A percentile compares a stretch with the other conserved stretches of the same genome.
Conservation (phyloP, 1,140 invertebrate species). For the Apolygus lucorum region DNA sequence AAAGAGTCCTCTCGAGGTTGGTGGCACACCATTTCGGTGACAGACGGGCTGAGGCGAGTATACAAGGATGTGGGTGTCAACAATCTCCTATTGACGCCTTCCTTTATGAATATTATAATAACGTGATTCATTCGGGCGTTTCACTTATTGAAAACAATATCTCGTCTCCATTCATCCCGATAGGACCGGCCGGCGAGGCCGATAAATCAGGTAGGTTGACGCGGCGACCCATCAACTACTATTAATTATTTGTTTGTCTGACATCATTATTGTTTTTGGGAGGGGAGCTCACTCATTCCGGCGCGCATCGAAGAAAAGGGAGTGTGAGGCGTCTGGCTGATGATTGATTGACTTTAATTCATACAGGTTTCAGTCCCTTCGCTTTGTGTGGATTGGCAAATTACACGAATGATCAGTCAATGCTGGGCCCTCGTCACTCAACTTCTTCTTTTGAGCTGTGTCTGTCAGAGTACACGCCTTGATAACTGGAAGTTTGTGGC, state of each 20-base stretch:
- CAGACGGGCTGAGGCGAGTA: neutral
- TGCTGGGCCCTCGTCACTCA: too few relatives aligned
- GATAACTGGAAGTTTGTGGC: too few relatives aligned
- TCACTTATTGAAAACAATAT: slow-evolving; percentile 29
- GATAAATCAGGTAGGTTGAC: slow-evolving; percentile 22
- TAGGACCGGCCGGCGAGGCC: neutral
- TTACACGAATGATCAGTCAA: neutral
- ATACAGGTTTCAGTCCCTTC: neutral
- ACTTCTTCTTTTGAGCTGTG: too few relatives aligned
- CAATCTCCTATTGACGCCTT: slow-evolving; percentile 27
- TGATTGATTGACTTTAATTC: neutral
- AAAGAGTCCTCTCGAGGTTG: too few relatives aligned
- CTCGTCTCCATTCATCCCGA: slow-evolving; percentile 20
- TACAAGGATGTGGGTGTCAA: slow-evolving; percentile 23
- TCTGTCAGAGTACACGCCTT: too few relatives aligned
- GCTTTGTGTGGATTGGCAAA: neutral
- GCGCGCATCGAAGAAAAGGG: neutral
- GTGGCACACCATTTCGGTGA: too few relatives aligned
- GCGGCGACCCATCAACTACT: slow-evolving; percentile 14
- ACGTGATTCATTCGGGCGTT: slow-evolving; percentile 24
- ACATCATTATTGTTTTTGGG: slow-evolving; percentile 19
- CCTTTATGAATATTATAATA: slow-evolving; percentile 29
- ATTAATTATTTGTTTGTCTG: slow-evolving; percentile 22
- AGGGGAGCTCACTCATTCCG: neutral
- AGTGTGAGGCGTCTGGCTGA: neutral